Percentiles rank a stretch among this genome's conserved stretches.
These are phyloP conservation scores for Onychomys torridus DNA, from an alignment of 2,797 vertebrate species.

Conservation along the genomic window DNA sequence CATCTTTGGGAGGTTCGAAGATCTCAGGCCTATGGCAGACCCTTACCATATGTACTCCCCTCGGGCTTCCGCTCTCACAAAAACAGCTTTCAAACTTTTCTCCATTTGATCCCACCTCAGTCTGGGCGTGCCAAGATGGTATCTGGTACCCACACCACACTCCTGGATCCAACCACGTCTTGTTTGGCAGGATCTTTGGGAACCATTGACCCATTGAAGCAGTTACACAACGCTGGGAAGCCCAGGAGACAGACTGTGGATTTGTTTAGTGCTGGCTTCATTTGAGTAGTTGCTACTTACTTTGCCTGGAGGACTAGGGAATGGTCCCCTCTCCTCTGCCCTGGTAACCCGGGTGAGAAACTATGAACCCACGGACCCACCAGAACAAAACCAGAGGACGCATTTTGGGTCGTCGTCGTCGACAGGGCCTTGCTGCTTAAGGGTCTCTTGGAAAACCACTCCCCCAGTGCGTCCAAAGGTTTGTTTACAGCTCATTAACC, in stretches of 20 bases:
- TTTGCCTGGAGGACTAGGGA: not conserved
- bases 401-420: too few species aligned
- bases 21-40: not conserved
- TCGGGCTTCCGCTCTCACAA: not conserved
- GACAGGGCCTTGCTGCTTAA: not conserved
- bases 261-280: not conserved
- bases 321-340: not conserved
- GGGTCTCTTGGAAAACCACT: conserved; percentile 47
- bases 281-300: not conserved
- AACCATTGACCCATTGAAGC: not conserved
- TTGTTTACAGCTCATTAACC: conserved; percentile 80
- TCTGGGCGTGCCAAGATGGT: not conserved
- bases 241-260: not conserved
- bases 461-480: not conserved
- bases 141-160: not conserved
- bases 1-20: not conserved
- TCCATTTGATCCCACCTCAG: not conserved
- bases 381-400: not conserved
- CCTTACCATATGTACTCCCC: too few species aligned
- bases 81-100: not conserved
- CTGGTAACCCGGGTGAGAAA: not conserved
- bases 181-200: not conserved
- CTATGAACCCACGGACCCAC: not conserved
- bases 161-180: not conserved
- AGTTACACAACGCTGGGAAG: not conserved